phyloP scores from a whole-genome alignment of 1,140 invertebrate species.

The Venturia canescens region DNA sequence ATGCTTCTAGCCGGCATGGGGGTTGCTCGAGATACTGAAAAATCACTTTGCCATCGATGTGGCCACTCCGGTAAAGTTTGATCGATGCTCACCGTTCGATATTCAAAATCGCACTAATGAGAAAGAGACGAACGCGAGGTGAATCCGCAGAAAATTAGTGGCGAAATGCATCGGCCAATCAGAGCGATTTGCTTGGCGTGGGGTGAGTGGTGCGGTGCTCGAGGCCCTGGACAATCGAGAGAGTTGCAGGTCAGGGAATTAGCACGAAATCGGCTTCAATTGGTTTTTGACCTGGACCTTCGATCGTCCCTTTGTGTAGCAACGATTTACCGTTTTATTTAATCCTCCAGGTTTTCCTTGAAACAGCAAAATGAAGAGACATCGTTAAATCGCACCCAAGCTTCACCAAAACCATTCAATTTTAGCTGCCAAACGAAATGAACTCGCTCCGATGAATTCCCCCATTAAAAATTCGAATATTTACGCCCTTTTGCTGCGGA shows the following conservation, averaged over 20 bases:
- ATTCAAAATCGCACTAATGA: slow-evolving; percentile 32
- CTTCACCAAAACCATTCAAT: too few species aligned
- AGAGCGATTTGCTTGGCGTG: not conserved
- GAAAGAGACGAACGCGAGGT: not conserved
- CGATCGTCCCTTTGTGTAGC: not conserved
- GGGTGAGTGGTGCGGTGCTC: not conserved
- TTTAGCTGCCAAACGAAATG: too few species aligned
- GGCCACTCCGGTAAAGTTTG: not conserved
- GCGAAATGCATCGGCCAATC: not conserved
- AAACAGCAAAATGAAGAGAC: not conserved
- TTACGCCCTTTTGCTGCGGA: too few species aligned
- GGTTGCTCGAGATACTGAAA: not conserved
- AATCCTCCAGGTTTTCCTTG: not conserved
- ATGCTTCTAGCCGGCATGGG: not conserved
- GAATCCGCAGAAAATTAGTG: not conserved
- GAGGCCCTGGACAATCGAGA: not conserved
- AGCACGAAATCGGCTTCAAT: not conserved
- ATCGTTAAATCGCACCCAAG: too few species aligned
- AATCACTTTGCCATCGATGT: not conserved
- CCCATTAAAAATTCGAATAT: too few species aligned
- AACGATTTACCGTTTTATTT: not conserved
- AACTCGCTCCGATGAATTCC: too few species aligned
- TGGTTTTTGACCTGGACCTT: not conserved
- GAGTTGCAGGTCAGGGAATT: not conserved
- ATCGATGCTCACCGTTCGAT: not conserved